These are phyloP conservation scores for Conops quadrifasciatus DNA, from an alignment of 2,888 invertebrate species.

Conservation along the genomic window DNA sequence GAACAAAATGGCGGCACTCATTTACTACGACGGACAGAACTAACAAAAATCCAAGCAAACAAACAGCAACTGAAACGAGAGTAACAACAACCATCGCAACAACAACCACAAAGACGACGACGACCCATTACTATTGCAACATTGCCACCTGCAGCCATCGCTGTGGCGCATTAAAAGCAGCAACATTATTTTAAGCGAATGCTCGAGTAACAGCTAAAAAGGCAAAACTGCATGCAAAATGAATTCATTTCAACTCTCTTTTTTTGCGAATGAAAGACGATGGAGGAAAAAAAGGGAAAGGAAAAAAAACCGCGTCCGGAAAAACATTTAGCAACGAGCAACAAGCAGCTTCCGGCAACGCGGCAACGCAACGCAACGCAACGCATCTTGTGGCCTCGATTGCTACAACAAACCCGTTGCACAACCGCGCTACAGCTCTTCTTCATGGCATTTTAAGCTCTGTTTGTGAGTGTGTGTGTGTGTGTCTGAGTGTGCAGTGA, in stretches of 20 bases:
- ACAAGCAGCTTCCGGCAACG: conserved; percentile 16
- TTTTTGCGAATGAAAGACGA: neutral
- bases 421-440: too few relatives aligned
- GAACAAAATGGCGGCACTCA: conserved; percentile 3
- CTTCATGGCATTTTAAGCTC: too few relatives aligned
- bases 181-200: conserved; percentile 16
- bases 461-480: too few relatives aligned
- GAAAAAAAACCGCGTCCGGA: neutral
- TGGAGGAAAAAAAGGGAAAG: neutral
- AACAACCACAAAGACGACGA: neutral
- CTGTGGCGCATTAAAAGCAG: neutral
- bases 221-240: neutral
- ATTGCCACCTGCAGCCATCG: neutral
- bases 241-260: neutral
- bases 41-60: neutral
- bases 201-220: neutral
- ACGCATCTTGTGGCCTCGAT: too few relatives aligned
- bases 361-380: too few relatives aligned
- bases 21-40: neutral
- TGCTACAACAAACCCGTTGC: too few relatives aligned
- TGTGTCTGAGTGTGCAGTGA: too few relatives aligned
- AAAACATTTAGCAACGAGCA: conserved; percentile 16
- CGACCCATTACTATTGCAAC: neutral
- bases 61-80: neutral
- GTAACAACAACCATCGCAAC: neutral